These are phyloP conservation scores for Drosophila mulleri DNA, from an alignment of 2,888 invertebrate genomes.

Conservation along the genomic window DNA sequence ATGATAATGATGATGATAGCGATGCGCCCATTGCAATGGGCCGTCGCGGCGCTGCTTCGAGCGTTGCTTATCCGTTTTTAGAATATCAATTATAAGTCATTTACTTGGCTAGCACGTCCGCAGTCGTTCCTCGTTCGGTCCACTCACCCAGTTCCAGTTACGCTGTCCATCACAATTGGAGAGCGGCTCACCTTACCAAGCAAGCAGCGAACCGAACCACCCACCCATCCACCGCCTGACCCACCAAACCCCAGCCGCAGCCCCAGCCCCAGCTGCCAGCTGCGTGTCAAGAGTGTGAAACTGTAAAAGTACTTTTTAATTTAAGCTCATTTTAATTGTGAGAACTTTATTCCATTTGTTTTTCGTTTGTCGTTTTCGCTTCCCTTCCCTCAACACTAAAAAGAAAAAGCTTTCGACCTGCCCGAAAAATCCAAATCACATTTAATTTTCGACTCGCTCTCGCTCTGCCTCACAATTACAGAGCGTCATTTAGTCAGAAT, in stretches of 20 bases:
- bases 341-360: slow-evolving; percentile 74
- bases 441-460: slow-evolving; percentile 44
- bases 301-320: slow-evolving; percentile 78
- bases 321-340: slow-evolving; percentile 80
- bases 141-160: slow-evolving; percentile 68
- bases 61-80: slow-evolving; percentile 77
- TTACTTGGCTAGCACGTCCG: slow-evolving; percentile 72
- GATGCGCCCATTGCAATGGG: slow-evolving; percentile 2
- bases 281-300: slow-evolving; percentile 67
- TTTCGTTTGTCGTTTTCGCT: slow-evolving; percentile 9
- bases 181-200: slow-evolving; percentile 4
- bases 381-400: not conserved
- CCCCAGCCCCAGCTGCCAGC: slow-evolving; percentile 1
- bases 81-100: slow-evolving; percentile 82
- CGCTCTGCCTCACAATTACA: slow-evolving; percentile 46
- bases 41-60: slow-evolving; percentile 15
- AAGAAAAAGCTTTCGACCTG: not conserved
- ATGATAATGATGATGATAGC: slow-evolving; percentile 32
- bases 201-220: not conserved
- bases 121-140: slow-evolving; percentile 46
- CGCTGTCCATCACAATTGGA: slow-evolving; percentile 36
- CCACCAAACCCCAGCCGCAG: not conserved
- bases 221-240: not conserved
- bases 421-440: slow-evolving; percentile 45
- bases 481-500: slow-evolving; percentile 57